Conservation (phyloP, 1,140 invertebrate species). For the Hermatobates lingyangjiaoensis region DNA sequence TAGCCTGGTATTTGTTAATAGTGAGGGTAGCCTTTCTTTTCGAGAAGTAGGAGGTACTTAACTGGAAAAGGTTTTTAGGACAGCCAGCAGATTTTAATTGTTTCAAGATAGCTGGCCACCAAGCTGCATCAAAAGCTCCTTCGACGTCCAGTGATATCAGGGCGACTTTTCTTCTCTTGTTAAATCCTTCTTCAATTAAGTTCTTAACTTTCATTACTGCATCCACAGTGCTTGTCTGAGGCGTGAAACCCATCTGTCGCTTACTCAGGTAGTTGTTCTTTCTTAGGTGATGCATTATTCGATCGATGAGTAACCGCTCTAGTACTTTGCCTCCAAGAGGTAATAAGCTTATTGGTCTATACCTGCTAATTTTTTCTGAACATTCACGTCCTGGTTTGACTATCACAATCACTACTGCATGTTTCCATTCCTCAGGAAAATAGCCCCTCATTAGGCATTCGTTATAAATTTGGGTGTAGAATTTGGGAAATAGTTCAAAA, state of each 20-base stretch:
- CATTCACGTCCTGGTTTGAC: neutral
- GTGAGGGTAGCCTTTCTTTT: too few relatives aligned
- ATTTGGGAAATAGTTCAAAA: too few relatives aligned
- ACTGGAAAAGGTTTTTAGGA: too few relatives aligned
- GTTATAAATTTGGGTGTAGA: too few relatives aligned
- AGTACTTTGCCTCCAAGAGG: neutral
- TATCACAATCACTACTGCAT: neutral
- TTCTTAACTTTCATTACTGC: neutral
- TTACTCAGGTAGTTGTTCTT: neutral
- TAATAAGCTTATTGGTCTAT: slow-evolving; percentile 3
- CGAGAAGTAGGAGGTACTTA: too few relatives aligned
- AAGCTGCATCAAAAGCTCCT: neutral
- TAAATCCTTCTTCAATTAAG: neutral
- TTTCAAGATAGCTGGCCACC: too few relatives aligned
- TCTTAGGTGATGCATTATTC: neutral
- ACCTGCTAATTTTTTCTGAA: neutral
- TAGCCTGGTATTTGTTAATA: too few relatives aligned
- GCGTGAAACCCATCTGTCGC: neutral
- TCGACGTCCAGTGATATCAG: neutral
- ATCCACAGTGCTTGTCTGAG: neutral
- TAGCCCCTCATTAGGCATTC: neutral
- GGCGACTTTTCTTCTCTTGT: too few relatives aligned
- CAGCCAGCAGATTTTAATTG: too few relatives aligned
- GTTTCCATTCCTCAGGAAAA: neutral
- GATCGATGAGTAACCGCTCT: neutral